phyloP scores from a whole-genome alignment of 2,888 invertebrate species.

The Lamellibrachia satsuma region DNA sequence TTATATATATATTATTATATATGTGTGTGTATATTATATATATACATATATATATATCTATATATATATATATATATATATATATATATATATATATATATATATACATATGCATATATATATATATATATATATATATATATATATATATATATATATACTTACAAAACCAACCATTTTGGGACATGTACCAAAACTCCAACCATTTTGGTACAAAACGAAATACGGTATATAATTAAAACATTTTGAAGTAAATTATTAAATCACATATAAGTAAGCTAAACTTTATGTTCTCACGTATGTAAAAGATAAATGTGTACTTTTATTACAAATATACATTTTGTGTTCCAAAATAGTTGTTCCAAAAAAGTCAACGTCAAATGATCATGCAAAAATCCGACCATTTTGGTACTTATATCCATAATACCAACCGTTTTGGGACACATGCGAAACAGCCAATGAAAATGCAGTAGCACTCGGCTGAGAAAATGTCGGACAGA shows the following conservation, averaged over 20 bases:
- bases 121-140: neutral
- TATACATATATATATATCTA: too few species aligned
- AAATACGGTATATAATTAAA: neutral
- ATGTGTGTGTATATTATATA: too few species aligned
- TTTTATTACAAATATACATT: neutral
- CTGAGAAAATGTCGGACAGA: too few species aligned
- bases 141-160: constrained; percentile 17
- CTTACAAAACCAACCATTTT: neutral
- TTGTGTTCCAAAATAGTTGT: neutral
- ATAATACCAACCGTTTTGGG: neutral
- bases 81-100: neutral
- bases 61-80: neutral
- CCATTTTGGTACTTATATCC: neutral
- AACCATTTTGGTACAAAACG: neutral
- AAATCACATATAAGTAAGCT: too few species aligned
- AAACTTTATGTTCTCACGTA: too few species aligned
- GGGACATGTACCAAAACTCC: neutral
- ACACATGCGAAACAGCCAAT: neutral
- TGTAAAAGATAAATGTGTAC: too few species aligned
- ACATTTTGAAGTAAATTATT: neutral
- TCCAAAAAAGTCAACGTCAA: neutral
- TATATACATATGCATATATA: neutral
- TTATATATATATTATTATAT: too few species aligned
- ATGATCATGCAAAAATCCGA: neutral
- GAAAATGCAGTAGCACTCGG: neutral